Percentiles rank a stretch among this genome's conserved stretches.
These are phyloP conservation scores for Saturnia japonica DNA, from an alignment of 2,888 invertebrate genomes.

Conservation along the genomic window DNA sequence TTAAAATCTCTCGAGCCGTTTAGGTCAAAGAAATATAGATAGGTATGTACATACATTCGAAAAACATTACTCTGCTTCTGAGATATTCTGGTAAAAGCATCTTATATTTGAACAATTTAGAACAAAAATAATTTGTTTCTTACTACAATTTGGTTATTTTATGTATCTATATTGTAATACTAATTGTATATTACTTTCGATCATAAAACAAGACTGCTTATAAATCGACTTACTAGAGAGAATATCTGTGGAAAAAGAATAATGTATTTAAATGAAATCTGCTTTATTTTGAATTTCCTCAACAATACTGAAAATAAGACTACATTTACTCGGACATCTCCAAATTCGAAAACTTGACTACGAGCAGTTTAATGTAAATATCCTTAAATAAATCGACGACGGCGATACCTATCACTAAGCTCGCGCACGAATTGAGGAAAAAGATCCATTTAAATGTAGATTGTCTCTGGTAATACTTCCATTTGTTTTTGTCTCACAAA, in stretches of 20 bases:
- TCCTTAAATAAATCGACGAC: constrained; percentile 72
- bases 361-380: constrained; percentile 67
- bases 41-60: too few relatives aligned
- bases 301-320: constrained; percentile 22
- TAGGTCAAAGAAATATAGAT: too few relatives aligned
- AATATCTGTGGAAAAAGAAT: constrained; percentile 15
- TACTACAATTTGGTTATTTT: too few relatives aligned
- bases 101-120: not conserved
- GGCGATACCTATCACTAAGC: constrained; percentile 78
- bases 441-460: constrained; percentile 81
- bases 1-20: too few relatives aligned
- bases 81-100: not conserved
- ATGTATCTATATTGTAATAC: not conserved
- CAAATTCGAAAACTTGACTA: constrained; percentile 36
- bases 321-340: constrained; percentile 38
- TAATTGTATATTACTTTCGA: not conserved
- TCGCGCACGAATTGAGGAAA: constrained; percentile 77
- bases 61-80: too few relatives aligned
- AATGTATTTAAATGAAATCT: not conserved
- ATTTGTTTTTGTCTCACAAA: constrained; percentile 77
- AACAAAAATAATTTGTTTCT: not conserved
- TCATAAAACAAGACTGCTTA: not conserved
- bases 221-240: not conserved
- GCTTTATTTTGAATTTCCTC: constrained; percentile 24
- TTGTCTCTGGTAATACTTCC: constrained; percentile 79